Conservation (phyloP, 2,797 vertebrate species). For the Clarias pachynema region DNA sequence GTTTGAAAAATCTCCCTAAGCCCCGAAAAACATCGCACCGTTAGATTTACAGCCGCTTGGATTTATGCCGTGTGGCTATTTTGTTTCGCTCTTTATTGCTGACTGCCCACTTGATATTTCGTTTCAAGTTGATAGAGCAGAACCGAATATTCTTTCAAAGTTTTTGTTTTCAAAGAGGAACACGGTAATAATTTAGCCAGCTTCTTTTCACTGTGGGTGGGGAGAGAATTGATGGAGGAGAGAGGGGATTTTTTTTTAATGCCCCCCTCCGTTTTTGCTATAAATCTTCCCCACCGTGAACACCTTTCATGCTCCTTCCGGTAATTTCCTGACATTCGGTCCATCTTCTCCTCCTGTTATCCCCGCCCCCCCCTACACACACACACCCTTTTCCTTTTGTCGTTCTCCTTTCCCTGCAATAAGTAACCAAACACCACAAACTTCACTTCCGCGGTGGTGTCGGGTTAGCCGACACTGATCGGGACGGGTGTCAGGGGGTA, state of each 20-base stretch:
- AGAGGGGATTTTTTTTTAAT: slow-evolving; percentile 3
- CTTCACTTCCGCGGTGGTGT: slow-evolving; percentile 48
- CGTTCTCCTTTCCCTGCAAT: slow-evolving; percentile 34
- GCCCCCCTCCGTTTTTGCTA: slow-evolving; percentile 6
- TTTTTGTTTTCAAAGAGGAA: slow-evolving; percentile 55
- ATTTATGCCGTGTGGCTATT: slow-evolving; percentile 51
- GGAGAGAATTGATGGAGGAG: slow-evolving; percentile 47
- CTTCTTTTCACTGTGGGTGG: slow-evolving; percentile 47
- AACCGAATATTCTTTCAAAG: slow-evolving; percentile 48
- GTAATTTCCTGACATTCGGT: slow-evolving; percentile 53
- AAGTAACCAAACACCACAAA: slow-evolving; percentile 48
- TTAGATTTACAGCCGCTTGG: slow-evolving; percentile 46
- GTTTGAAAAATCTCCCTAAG: slow-evolving; percentile 23
- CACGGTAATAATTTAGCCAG: slow-evolving; percentile 45
- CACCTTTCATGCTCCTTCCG: slow-evolving; percentile 47
- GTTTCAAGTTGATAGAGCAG: slow-evolving; percentile 51
- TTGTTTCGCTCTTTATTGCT: slow-evolving; percentile 49
- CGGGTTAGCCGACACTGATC: slow-evolving; percentile 47
- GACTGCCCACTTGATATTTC: slow-evolving; percentile 48
- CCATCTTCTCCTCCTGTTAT: slow-evolving; percentile 26
- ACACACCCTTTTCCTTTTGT: background rate
- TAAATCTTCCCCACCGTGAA: slow-evolving; percentile 54
- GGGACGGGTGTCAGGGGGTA: slow-evolving; percentile 23
- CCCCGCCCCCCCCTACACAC: background rate
- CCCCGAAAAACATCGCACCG: slow-evolving; percentile 22